Percentiles rank a stretch among this genome's conserved stretches.
Evolutionary conservation across 2,797 vertebrate species (phyloP).

Genomic region (Microhierax caerulescens): DNA sequence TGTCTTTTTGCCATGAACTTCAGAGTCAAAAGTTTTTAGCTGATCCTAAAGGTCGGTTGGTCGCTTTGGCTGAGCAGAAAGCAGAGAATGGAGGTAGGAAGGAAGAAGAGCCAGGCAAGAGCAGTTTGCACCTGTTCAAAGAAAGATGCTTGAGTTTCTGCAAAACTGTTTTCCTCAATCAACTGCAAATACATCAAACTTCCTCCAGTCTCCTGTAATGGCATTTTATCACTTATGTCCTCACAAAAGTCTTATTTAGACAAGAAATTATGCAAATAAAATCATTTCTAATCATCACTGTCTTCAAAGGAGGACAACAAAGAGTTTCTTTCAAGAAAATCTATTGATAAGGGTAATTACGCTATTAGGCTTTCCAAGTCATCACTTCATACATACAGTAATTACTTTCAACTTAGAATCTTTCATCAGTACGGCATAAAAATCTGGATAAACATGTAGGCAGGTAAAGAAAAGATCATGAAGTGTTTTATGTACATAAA

Average conservation of each 20-base stretch:
- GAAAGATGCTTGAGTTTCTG: neutral
- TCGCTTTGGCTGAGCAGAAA: neutral
- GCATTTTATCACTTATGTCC: neutral
- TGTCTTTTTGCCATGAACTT: neutral
- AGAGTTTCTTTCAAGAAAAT: neutral
- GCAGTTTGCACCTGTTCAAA: neutral
- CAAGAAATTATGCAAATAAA: slow-evolving; percentile 32
- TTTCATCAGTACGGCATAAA: neutral
- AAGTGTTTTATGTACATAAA: slow-evolving; percentile 13
- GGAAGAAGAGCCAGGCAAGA: neutral
- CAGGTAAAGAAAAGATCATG: slow-evolving; percentile 24
- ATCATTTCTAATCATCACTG: slow-evolving; percentile 8
- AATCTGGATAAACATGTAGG: neutral
- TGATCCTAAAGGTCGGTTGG: neutral
- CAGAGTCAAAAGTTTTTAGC: neutral
- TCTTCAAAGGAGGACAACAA: slow-evolving; percentile 26
- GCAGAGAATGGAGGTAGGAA: neutral
- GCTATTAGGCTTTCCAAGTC: slow-evolving; percentile 6
- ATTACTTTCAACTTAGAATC: slow-evolving; percentile 4
- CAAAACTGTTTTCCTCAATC: neutral
- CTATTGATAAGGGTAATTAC: slow-evolving; percentile 42
- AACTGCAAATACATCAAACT: neutral
- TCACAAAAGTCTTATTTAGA: neutral
- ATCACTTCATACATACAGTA: neutral
- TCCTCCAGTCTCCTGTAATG: neutral